Percentiles rank a stretch among this genome's conserved stretches.
Evolutionary conservation across 2,888 invertebrate genomes (phyloP).

Genomic region (Lutraria lutraria): DNA sequence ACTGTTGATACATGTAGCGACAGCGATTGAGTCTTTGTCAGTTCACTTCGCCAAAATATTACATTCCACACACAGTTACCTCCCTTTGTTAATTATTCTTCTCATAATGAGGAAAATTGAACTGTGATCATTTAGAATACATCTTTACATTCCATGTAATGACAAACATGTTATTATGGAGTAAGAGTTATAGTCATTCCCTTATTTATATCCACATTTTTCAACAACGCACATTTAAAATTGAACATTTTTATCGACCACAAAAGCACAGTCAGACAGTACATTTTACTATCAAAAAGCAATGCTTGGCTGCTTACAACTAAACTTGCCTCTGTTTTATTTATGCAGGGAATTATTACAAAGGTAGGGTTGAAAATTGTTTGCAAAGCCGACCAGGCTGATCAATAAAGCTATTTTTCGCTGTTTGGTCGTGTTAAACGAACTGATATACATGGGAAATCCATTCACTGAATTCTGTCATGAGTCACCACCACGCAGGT

Average conservation of each 20-base stretch:
- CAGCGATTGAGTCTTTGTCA: no score
- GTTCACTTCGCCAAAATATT: not conserved
- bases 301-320: slow-evolving; percentile 36
- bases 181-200: not conserved
- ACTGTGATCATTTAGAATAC: not conserved
- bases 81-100: not conserved
- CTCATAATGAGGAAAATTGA: not conserved
- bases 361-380: slow-evolving; percentile 29
- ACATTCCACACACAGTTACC: not conserved
- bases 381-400: slow-evolving; percentile 6
- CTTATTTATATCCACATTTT: no score
- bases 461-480: not conserved
- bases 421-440: not conserved
- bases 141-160: not conserved
- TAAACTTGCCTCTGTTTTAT: slow-evolving; percentile 34
- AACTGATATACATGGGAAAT: not conserved
- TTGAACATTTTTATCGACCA: not conserved
- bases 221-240: no score
- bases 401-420: slow-evolving; percentile 38
- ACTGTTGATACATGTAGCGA: no score
- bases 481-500: not conserved
- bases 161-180: not conserved
- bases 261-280: not conserved
- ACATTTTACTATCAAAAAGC: slow-evolving; percentile 21
- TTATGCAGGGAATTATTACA: slow-evolving; percentile 34